These are phyloP conservation scores for Oreohelix idahoensis DNA, from an alignment of 1,140 invertebrate species.

Conservation along the genomic window DNA sequence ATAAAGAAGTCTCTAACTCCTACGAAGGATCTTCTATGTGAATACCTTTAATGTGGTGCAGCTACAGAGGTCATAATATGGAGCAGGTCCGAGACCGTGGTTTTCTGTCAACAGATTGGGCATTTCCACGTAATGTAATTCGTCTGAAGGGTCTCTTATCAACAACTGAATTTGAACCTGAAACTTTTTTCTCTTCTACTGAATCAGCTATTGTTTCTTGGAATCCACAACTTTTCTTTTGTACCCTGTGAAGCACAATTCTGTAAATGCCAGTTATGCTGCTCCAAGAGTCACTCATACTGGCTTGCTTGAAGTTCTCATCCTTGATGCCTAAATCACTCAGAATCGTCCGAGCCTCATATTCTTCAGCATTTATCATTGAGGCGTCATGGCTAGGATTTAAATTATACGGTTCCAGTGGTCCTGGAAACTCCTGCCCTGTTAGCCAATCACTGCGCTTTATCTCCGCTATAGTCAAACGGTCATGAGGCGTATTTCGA, in stretches of 20 bases:
- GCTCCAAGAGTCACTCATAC: slow-evolving; percentile 74
- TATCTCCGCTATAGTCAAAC: slow-evolving; percentile 75
- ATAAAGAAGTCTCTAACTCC: too few relatives aligned
- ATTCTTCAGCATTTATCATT: slow-evolving; percentile 68
- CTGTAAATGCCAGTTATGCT: slow-evolving; percentile 78
- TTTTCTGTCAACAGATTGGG: not conserved
- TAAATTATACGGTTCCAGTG: slow-evolving; percentile 68
- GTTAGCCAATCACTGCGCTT: slow-evolving; percentile 75
- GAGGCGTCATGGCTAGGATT: slow-evolving; percentile 51
- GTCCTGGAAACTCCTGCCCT: slow-evolving; percentile 65
- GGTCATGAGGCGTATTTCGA: slow-evolving; percentile 73
- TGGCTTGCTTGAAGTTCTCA: slow-evolving; percentile 74
- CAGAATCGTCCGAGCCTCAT: slow-evolving; percentile 72
- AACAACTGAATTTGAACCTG: slow-evolving; percentile 20
- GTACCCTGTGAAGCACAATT: slow-evolving; percentile 76
- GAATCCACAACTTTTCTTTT: slow-evolving; percentile 65
- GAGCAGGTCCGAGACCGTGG: slow-evolving; percentile 40
- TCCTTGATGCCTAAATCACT: slow-evolving; percentile 76
- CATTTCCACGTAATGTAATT: not conserved
- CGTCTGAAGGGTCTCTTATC: not conserved
- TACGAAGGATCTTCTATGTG: too few relatives aligned
- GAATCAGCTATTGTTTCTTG: slow-evolving; percentile 41
- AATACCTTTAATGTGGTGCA: too few relatives aligned
- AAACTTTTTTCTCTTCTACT: slow-evolving; percentile 10
- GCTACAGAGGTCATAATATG: slow-evolving; percentile 38